phyloP scores from a whole-genome alignment of 2,113 vertebrate genomes.

The Thamnaconus septentrionalis region DNA sequence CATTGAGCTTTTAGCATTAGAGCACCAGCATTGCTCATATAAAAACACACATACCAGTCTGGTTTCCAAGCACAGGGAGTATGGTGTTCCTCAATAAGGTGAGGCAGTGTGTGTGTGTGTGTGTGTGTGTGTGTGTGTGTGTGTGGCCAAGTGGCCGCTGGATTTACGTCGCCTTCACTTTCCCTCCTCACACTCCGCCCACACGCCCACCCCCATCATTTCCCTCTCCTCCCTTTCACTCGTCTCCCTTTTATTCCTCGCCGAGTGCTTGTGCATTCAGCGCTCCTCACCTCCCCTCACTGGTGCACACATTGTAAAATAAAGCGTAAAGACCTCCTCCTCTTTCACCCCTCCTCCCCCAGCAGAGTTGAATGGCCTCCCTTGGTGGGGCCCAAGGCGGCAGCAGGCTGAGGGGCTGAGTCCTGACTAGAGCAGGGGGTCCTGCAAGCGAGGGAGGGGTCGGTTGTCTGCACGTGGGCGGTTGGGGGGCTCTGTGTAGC shows the following conservation, averaged over 20 bases:
- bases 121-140: slow-evolving; percentile 30
- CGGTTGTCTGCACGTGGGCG: slow-evolving; percentile 15
- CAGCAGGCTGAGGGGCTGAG: slow-evolving; percentile 13
- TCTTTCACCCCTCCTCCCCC: slow-evolving; percentile 6
- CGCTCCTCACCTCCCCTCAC: slow-evolving; percentile 40
- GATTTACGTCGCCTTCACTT: slow-evolving; percentile 31
- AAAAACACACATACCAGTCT: slow-evolving; percentile 46
- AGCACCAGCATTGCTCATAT: neutral
- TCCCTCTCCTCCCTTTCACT: slow-evolving; percentile 37
- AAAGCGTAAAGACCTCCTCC: neutral
- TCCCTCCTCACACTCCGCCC: slow-evolving; percentile 18
- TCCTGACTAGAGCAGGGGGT: too few relatives aligned
- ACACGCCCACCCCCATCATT: neutral
- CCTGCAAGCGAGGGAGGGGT: slow-evolving; percentile 19
- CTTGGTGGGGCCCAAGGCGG: slow-evolving; percentile 34
- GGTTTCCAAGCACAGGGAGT: slow-evolving; percentile 47
- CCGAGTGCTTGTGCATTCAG: slow-evolving; percentile 48
- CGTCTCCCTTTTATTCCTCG: slow-evolving; percentile 44
- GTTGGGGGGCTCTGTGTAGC: slow-evolving; percentile 30
- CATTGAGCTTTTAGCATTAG: slow-evolving; percentile 32
- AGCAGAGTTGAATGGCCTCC: slow-evolving; percentile 48
- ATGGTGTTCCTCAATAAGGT: slow-evolving; percentile 38
- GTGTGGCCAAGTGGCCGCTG: slow-evolving; percentile 28
- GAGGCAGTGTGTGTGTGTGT: slow-evolving; percentile 36
- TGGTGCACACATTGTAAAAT: slow-evolving; percentile 17